Percentiles rank a stretch among this genome's conserved stretches.
These are phyloP conservation scores for Polyergus mexicanus DNA, from an alignment of 1,140 invertebrate genomes.

Conservation along the genomic window DNA sequence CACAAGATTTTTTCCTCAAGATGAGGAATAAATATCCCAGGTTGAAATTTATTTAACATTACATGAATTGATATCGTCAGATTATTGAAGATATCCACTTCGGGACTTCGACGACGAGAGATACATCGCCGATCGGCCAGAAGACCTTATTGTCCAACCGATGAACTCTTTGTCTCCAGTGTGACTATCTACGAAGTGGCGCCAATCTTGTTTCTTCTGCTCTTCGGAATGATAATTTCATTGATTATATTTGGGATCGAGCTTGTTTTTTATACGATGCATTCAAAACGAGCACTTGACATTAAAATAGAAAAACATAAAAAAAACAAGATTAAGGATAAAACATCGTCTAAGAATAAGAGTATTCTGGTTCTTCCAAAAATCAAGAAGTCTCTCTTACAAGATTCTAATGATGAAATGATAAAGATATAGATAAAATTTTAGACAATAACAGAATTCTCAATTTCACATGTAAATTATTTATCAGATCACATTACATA, in stretches of 20 bases:
- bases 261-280: constrained; percentile 19
- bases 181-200: constrained; percentile 66
- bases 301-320: neutral
- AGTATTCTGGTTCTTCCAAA: neutral
- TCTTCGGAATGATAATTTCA: constrained; percentile 60
- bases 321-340: constrained; percentile 15
- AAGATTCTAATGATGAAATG: neutral
- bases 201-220: constrained; percentile 67
- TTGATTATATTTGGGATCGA: constrained; percentile 64
- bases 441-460: neutral
- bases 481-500: neutral
- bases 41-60: neutral
- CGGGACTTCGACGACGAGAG: constrained; percentile 64
- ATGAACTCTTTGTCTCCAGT: constrained; percentile 46
- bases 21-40: neutral
- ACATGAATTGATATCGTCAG: constrained; percentile 16
- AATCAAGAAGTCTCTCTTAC: neutral
- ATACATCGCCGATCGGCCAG: constrained; percentile 41
- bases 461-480: constrained; percentile 28
- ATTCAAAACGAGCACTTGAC: neutral
- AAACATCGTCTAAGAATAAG: neutral
- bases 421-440: neutral
- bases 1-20: no score
- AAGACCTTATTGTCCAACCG: constrained; percentile 63
- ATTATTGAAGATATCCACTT: constrained; percentile 52